Conservation (phyloP, 92 coral and sea anemone species). For the Parazoanthus atlanticus region DNA sequence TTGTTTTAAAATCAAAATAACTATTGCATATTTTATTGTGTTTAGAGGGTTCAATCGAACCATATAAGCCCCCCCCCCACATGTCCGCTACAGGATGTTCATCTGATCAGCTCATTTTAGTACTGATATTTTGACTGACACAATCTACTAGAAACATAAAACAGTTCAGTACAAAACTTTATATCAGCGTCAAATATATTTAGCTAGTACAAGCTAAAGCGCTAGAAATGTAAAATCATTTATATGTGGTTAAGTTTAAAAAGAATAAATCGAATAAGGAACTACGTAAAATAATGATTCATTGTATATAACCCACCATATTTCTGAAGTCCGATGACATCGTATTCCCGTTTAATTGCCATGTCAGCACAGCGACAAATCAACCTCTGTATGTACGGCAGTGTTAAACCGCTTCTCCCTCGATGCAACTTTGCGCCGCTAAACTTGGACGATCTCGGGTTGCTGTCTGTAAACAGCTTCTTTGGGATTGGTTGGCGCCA, state of each 20-base stretch:
- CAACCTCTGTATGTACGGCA: slow-evolving; percentile 13
- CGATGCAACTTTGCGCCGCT: slow-evolving; percentile 15
- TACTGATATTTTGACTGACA: too few relatives aligned
- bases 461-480: slow-evolving; percentile 10
- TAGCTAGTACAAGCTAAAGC: neutral
- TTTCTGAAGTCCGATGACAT: slow-evolving; percentile 22
- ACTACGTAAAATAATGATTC: neutral
- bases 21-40: too few relatives aligned
- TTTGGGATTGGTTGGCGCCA: slow-evolving; percentile 7
- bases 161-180: neutral
- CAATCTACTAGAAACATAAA: too few relatives aligned
- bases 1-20: too few relatives aligned
- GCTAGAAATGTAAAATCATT: too few relatives aligned
- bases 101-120: too few relatives aligned
- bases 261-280: too few relatives aligned
- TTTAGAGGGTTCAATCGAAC: too few relatives aligned
- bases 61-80: too few relatives aligned
- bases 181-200: neutral
- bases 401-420: slow-evolving; percentile 5
- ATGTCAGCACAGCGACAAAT: slow-evolving; percentile 31
- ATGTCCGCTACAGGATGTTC: too few relatives aligned
- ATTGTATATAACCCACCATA: slow-evolving; percentile 2
- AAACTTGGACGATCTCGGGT: neutral
- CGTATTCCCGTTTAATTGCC: neutral
- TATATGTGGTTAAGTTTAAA: too few relatives aligned